phyloP scores from a whole-genome alignment of 2,888 invertebrate species.

The Drosophila neonasuta region DNA sequence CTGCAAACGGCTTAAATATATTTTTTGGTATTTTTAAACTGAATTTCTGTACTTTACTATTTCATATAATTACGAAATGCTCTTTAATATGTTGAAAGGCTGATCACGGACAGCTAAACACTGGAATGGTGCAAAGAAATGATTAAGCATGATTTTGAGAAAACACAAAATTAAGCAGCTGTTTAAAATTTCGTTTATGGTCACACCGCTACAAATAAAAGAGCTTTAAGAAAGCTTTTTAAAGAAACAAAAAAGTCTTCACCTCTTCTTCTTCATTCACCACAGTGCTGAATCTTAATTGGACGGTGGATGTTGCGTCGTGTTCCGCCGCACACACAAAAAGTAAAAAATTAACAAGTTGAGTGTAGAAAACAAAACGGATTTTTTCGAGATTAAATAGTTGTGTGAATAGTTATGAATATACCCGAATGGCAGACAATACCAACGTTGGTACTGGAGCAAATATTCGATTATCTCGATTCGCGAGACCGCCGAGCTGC shows the following conservation, averaged over 20 bases:
- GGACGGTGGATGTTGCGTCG: slow-evolving; percentile 61
- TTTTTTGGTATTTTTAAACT: too few relatives aligned
- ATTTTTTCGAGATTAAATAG: slow-evolving; percentile 54
- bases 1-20: too few relatives aligned
- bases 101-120: too few relatives aligned
- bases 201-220: too few relatives aligned
- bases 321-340: slow-evolving; percentile 60
- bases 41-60: too few relatives aligned
- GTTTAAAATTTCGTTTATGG: too few relatives aligned
- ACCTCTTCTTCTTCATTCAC: slow-evolving; percentile 5
- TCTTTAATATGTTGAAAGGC: too few relatives aligned
- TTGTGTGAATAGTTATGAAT: slow-evolving; percentile 68
- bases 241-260: background rate
- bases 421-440: slow-evolving; percentile 80
- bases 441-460: slow-evolving; percentile 82
- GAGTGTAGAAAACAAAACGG: slow-evolving; percentile 43
- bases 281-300: slow-evolving; percentile 53
- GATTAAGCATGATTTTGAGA: too few relatives aligned
- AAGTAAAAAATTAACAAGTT: slow-evolving; percentile 51
- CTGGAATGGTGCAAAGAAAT: too few relatives aligned
- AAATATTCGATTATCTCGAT: slow-evolving; percentile 82
- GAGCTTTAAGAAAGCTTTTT: too few relatives aligned
- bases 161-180: too few relatives aligned
- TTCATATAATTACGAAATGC: too few relatives aligned
- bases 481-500: slow-evolving; percentile 83